A percentile compares a stretch with the other conserved stretches of the same genome.
Evolutionary conservation across 2,888 invertebrate genomes (phyloP).

Genomic region (Lycaena phlaeas): DNA sequence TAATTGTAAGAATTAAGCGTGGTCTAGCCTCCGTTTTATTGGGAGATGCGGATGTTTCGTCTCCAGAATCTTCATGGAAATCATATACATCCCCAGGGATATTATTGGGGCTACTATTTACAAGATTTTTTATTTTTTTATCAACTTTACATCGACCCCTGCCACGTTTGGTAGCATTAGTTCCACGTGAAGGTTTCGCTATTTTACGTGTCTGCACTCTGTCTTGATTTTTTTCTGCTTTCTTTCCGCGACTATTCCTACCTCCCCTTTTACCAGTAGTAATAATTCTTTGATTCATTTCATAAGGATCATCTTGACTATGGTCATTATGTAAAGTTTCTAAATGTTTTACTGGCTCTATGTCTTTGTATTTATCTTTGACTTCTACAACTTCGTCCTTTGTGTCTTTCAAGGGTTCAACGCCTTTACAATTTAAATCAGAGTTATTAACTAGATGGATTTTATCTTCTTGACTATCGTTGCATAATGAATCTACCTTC

Average conservation of each 20-base stretch:
- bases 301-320: constrained; percentile 26
- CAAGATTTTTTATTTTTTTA: constrained; percentile 58
- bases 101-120: constrained; percentile 70
- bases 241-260: constrained; percentile 54
- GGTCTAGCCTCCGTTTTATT: constrained; percentile 75
- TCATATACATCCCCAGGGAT: constrained; percentile 88
- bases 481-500: constrained; percentile 80
- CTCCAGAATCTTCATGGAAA: constrained; percentile 91
- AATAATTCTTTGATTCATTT: constrained; percentile 27
- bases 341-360: constrained; percentile 17
- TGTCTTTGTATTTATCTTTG: constrained; percentile 10
- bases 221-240: constrained; percentile 44
- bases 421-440: constrained; percentile 7
- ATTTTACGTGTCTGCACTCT: constrained; percentile 63
- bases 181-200: constrained; percentile 48
- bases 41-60: constrained; percentile 72
- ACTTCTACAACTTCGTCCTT: constrained; percentile 13
- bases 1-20: constrained; percentile 85
- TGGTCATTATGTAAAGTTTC: constrained; percentile 25
- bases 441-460: constrained; percentile 1
- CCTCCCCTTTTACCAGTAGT: constrained; percentile 49
- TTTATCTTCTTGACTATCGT: constrained; percentile 33
- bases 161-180: constrained; percentile 50
- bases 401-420: not conserved
- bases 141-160: constrained; percentile 67